These are phyloP conservation scores for Metopia argyrocephala DNA, from an alignment of 2,888 invertebrate species.

Conservation along the genomic window DNA sequence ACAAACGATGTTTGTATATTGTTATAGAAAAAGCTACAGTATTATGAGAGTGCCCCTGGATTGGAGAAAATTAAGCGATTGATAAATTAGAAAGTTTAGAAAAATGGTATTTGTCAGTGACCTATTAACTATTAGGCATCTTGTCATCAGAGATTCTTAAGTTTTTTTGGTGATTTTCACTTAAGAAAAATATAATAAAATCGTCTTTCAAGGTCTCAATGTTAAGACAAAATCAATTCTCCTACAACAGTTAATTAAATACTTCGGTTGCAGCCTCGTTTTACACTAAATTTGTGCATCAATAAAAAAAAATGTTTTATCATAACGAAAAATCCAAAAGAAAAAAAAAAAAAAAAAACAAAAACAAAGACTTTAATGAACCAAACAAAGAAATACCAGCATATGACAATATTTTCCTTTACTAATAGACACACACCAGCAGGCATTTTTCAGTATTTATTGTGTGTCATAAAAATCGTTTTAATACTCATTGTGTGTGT, in stretches of 20 bases:
- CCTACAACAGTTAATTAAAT: background rate
- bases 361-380: conserved; percentile 29
- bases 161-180: no score
- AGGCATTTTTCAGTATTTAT: no score
- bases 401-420: conserved; percentile 21
- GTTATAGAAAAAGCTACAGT: no score
- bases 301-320: background rate
- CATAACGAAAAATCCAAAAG: background rate
- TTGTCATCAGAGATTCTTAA: no score
- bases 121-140: no score
- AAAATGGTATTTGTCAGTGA: no score
- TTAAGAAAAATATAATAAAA: no score
- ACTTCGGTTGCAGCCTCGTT: background rate
- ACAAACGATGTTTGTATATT: no score
- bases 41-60: no score
- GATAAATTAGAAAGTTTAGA: no score
- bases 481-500: background rate
- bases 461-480: no score
- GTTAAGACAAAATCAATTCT: background rate
- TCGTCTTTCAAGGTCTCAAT: background rate
- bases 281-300: background rate
- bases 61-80: no score
- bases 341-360: conserved; percentile 14
- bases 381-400: conserved; percentile 30
- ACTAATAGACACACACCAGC: background rate